These are phyloP conservation scores for Uloborus diversus DNA, from an alignment of 1,140 invertebrate species.

Conservation along the genomic window DNA sequence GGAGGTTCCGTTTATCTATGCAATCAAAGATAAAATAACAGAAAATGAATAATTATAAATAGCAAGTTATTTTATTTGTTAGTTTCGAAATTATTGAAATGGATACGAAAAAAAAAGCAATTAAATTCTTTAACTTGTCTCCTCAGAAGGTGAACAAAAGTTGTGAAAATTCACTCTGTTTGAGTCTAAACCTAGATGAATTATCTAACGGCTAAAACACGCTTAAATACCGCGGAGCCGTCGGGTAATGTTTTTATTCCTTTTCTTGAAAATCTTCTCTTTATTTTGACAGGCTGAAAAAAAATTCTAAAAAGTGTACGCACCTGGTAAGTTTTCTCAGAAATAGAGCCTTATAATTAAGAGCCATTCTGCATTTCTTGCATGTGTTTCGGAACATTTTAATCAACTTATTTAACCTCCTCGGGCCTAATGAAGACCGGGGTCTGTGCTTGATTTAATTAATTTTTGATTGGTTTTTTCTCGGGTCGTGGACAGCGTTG, in stretches of 20 bases:
- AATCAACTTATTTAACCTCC: constrained; percentile 56
- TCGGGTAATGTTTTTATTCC: constrained; percentile 53
- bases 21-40: too few relatives aligned
- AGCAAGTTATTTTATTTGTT: too few relatives aligned
- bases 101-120: too few relatives aligned
- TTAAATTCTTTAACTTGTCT: too few relatives aligned
- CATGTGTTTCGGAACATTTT: constrained; percentile 53
- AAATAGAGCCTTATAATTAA: constrained; percentile 54
- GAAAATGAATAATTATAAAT: too few relatives aligned
- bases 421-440: constrained; percentile 50
- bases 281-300: constrained; percentile 41
- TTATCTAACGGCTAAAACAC: too few relatives aligned
- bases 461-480: constrained; percentile 57
- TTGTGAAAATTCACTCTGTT: too few relatives aligned
- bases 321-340: constrained; percentile 53
- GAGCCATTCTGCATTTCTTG: constrained; percentile 51
- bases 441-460: constrained; percentile 53
- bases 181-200: too few relatives aligned
- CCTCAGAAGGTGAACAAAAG: too few relatives aligned
- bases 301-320: constrained; percentile 29
- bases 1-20: too few relatives aligned
- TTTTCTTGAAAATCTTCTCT: constrained; percentile 42
- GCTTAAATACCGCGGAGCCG: too few relatives aligned
- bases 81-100: too few relatives aligned
- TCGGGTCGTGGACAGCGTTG: constrained; percentile 45